Conservation (phyloP, 2,113 vertebrate species). For the Hirundichthys speculiger region DNA sequence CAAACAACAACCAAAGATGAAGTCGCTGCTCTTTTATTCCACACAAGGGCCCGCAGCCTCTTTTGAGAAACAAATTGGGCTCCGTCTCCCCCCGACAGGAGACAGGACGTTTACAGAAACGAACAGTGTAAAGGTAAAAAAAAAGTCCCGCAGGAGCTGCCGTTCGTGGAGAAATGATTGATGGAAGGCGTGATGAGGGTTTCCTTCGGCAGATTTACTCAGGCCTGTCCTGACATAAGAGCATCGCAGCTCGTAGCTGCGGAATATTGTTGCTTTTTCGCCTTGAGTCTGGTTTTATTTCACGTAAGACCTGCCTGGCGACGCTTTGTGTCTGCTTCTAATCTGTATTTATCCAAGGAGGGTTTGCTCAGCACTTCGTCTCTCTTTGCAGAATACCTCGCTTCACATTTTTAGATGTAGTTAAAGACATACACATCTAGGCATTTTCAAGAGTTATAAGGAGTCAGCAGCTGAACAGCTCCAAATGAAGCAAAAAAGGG, state of each 20-base stretch:
- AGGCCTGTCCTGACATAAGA: conserved; percentile 46
- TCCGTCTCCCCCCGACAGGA: conserved; percentile 32
- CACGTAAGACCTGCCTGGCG: conserved; percentile 36
- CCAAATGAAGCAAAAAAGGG: conserved; percentile 20
- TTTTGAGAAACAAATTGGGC: conserved; percentile 63
- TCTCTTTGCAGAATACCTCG: conserved; percentile 32
- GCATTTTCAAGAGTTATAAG: conserved; percentile 36
- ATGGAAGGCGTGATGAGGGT: conserved; percentile 54
- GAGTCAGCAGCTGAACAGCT: conserved; percentile 32
- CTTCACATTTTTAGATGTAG: conserved; percentile 22
- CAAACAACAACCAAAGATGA: conserved; percentile 64
- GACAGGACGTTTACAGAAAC: conserved; percentile 43
- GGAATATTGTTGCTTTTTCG: conserved; percentile 37
- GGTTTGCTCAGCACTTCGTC: conserved; percentile 57
- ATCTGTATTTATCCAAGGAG: conserved; percentile 63
- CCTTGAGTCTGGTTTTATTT: conserved; percentile 44
- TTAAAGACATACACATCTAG: conserved; percentile 38
- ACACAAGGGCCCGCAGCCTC: conserved; percentile 44
- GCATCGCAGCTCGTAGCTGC: conserved; percentile 7
- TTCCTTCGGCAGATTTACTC: conserved; percentile 52
- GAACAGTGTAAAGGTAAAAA: conserved; percentile 33
- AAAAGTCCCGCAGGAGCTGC: conserved; percentile 36
- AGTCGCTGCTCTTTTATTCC: conserved; percentile 50
- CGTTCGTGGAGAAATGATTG: conserved; percentile 44
- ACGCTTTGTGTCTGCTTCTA: conserved; percentile 22